A percentile compares a stretch with the other conserved stretches of the same genome.
phyloP scores from a whole-genome alignment of 2,888 invertebrate species.

The Acanthosepion lycidas region DNA sequence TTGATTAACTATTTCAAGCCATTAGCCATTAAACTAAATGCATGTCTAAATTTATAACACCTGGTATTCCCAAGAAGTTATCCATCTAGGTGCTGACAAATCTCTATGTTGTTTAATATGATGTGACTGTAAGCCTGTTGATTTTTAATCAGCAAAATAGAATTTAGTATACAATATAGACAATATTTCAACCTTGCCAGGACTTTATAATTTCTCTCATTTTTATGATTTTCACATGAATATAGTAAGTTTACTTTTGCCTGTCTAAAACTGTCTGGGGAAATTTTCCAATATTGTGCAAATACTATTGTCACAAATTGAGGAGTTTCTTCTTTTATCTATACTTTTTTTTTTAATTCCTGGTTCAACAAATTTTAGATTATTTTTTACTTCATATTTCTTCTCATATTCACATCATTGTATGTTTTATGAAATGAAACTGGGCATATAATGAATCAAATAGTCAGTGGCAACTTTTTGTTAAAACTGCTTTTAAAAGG shows the following conservation, averaged over 20 bases:
- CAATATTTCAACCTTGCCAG: neutral
- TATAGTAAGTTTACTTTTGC: neutral
- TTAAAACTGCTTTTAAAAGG: conserved; percentile 20
- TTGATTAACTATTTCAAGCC: too few relatives aligned
- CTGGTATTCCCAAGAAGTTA: too few relatives aligned
- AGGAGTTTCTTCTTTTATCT: neutral
- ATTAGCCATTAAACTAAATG: too few relatives aligned
- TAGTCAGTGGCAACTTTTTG: conserved; percentile 17
- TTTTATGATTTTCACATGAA: neutral
- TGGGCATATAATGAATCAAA: conserved; percentile 33
- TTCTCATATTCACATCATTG: neutral
- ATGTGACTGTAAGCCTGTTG: too few relatives aligned
- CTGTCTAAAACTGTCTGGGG: neutral
- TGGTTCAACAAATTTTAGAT: neutral
- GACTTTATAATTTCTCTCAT: neutral
- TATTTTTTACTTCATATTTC: neutral
- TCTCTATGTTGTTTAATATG: too few relatives aligned
- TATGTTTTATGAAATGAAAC: neutral
- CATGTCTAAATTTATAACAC: too few relatives aligned
- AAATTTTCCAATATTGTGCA: neutral
- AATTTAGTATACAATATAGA: neutral
- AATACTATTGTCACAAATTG: neutral
- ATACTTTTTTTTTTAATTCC: neutral
- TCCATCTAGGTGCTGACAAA: too few relatives aligned
- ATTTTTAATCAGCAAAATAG: neutral